These are phyloP conservation scores for Muscina levida DNA, from an alignment of 2,888 invertebrate genomes.

Conservation along the genomic window DNA sequence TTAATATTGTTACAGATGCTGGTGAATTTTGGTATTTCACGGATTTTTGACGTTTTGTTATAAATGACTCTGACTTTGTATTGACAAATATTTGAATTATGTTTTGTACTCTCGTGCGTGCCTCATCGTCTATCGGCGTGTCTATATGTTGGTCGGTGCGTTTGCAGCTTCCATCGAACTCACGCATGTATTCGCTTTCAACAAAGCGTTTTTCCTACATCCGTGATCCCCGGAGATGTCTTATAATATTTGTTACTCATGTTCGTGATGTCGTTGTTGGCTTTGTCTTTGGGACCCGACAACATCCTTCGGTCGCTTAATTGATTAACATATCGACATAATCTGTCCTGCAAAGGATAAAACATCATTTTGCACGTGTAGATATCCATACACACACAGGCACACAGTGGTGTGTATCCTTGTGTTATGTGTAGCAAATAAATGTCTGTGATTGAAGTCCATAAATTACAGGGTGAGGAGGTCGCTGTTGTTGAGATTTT, in stretches of 20 bases:
- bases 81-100: slow-evolving; percentile 51
- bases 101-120: slow-evolving; percentile 24
- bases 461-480: too few species aligned
- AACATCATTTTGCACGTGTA: slow-evolving; percentile 6
- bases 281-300: slow-evolving; percentile 7
- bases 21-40: slow-evolving; percentile 11
- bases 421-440: not conserved
- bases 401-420: not conserved
- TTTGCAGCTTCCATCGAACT: not conserved
- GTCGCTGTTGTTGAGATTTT: not conserved
- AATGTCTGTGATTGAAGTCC: too few species aligned
- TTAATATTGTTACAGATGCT: too few species aligned
- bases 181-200: not conserved
- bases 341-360: slow-evolving; percentile 11
- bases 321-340: slow-evolving; percentile 33
- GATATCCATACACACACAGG: not conserved
- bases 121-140: too few species aligned
- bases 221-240: not conserved
- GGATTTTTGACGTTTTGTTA: slow-evolving; percentile 43
- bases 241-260: not conserved
- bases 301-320: slow-evolving; percentile 22
- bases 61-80: slow-evolving; percentile 41
- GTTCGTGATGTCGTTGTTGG: not conserved
- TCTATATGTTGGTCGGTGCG: not conserved
- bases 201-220: not conserved